Evolutionary conservation across 2,888 invertebrate species (phyloP).

Genomic region (Rhimphoctona megacephalus): DNA sequence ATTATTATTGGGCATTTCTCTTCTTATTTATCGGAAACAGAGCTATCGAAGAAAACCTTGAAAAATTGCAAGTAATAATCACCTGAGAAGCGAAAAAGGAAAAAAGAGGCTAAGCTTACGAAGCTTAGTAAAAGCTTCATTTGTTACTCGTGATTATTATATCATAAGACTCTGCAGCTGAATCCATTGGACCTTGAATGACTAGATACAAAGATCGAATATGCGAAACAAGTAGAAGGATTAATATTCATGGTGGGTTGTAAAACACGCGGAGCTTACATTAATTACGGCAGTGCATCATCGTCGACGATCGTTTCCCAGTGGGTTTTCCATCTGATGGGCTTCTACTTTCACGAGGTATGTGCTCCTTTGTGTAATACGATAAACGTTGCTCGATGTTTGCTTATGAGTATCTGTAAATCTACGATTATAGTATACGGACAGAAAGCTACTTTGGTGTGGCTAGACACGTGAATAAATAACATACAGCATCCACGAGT

Average conservation of each 20-base stretch:
- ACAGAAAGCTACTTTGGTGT: constrained; percentile 37
- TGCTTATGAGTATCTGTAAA: constrained; percentile 45
- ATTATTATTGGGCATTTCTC: constrained; percentile 8
- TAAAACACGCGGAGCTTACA: constrained; percentile 41
- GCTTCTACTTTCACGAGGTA: background rate
- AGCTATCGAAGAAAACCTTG: background rate
- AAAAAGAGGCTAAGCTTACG: background rate
- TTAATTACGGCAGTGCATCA: constrained; percentile 51
- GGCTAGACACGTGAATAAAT: constrained; percentile 45
- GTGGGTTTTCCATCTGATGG: constrained; percentile 11
- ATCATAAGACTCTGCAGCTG: background rate
- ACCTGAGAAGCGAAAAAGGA: background rate
- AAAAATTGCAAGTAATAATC: background rate
- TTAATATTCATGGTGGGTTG: constrained; percentile 50
- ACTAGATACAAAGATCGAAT: background rate
- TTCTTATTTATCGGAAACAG: background rate
- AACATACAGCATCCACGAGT: constrained; percentile 11
- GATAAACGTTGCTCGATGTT: constrained; percentile 47
- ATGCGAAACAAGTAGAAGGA: constrained; percentile 2
- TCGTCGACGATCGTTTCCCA: constrained; percentile 46
- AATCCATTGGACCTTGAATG: background rate
- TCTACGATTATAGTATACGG: background rate
- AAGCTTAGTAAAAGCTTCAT: background rate
- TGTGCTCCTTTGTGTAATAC: constrained; percentile 6
- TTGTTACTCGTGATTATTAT: background rate